phyloP scores from a whole-genome alignment of 1,140 invertebrate genomes.

The Drosophila hydei region DNA sequence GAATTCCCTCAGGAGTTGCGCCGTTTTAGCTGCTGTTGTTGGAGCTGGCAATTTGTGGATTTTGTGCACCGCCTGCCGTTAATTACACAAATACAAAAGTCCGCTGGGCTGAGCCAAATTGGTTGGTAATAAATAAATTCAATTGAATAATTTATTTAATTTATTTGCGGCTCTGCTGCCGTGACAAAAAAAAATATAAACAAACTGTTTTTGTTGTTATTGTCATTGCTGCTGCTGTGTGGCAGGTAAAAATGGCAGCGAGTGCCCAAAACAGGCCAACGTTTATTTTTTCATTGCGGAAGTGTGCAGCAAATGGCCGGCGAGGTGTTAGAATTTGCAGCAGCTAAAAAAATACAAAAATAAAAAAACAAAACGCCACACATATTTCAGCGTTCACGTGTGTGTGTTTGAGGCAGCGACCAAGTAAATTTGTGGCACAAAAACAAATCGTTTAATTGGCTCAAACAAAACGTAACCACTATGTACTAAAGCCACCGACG shows the following conservation, averaged over 20 bases:
- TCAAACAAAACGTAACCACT: slow-evolving; percentile 78
- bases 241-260: slow-evolving; percentile 58
- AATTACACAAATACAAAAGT: slow-evolving; percentile 82
- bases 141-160: slow-evolving; percentile 84
- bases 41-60: slow-evolving; percentile 29
- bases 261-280: slow-evolving; percentile 27
- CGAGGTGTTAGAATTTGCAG: slow-evolving; percentile 77
- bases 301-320: slow-evolving; percentile 67
- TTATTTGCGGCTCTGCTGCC: slow-evolving; percentile 66
- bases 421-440: slow-evolving; percentile 76
- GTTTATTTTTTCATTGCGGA: slow-evolving; percentile 55
- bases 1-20: background rate
- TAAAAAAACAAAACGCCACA: slow-evolving; percentile 37
- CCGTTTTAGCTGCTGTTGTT: background rate
- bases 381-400: slow-evolving; percentile 51
- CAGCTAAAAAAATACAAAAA: slow-evolving; percentile 43
- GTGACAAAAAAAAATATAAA: slow-evolving; percentile 29
- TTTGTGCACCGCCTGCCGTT: slow-evolving; percentile 59
- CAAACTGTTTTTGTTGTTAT: slow-evolving; percentile 32
- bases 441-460: slow-evolving; percentile 81
- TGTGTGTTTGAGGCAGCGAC: slow-evolving; percentile 58
- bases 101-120: slow-evolving; percentile 67
- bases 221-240: slow-evolving; percentile 31
- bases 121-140: slow-evolving; percentile 83
- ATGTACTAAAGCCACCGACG: slow-evolving; percentile 46